Conservation (phyloP, 2,113 vertebrate genomes). For the Pterocles burchelli region DNA sequence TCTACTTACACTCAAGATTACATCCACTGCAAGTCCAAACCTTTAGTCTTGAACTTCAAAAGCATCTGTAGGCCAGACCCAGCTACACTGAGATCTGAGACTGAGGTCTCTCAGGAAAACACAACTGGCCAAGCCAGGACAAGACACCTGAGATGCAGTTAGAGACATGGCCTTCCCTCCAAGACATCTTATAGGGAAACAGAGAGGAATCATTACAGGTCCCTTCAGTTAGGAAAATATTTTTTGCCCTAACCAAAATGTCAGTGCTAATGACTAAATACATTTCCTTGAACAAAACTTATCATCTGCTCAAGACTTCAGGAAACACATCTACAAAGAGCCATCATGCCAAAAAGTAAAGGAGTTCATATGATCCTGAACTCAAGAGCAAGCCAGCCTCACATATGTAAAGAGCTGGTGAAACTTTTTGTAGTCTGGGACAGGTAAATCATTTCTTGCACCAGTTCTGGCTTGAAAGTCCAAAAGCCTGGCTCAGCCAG, state of each 20-base stretch:
- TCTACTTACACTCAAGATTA: not conserved
- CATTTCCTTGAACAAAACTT: not conserved
- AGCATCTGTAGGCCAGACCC: not conserved
- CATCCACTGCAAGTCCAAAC: not conserved
- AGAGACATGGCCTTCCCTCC: not conserved
- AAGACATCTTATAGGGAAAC: not conserved
- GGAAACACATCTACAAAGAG: not conserved
- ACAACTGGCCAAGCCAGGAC: not conserved
- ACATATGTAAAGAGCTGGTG: not conserved
- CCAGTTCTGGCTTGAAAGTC: not conserved
- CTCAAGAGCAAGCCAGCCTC: not conserved
- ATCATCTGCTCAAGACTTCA: not conserved
- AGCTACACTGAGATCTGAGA: not conserved
- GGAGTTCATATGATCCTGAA: not conserved
- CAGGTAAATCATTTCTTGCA: not conserved
- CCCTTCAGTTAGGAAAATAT: not conserved
- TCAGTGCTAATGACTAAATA: not conserved
- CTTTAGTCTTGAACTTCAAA: constrained; percentile 28
- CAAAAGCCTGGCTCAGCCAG: not conserved
- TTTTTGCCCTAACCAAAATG: not conserved
- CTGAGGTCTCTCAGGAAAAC: not conserved
- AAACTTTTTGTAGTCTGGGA: not conserved
- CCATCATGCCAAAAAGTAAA: not conserved
- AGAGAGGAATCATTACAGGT: not conserved
- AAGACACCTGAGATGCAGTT: not conserved